These are phyloP conservation scores for Tachypleus tridentatus DNA, from an alignment of 1,140 invertebrate genomes.

Conservation along the genomic window DNA sequence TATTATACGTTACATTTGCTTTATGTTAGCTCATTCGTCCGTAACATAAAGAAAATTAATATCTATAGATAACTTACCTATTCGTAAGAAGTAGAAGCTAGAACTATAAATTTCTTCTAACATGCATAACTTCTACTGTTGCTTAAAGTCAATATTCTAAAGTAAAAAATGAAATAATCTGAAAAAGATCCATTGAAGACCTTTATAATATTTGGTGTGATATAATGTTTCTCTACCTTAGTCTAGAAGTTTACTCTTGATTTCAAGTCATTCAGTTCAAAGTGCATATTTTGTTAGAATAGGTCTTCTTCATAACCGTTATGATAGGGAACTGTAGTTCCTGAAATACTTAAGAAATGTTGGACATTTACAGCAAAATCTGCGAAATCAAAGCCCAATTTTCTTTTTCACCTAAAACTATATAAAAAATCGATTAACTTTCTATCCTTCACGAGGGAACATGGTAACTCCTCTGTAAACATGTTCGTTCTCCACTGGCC, in stretches of 20 bases:
- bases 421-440: slow-evolving; percentile 65
- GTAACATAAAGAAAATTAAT: no score
- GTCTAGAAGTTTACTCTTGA: slow-evolving; percentile 51
- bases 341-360: slow-evolving; percentile 45
- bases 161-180: no score
- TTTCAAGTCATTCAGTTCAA: slow-evolving; percentile 59
- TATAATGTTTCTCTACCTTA: no score
- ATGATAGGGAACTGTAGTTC: slow-evolving; percentile 56
- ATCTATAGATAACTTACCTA: no score
- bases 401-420: slow-evolving; percentile 64
- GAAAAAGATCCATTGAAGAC: no score
- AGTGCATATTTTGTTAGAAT: slow-evolving; percentile 56
- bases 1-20: no score
- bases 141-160: no score
- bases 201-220: no score
- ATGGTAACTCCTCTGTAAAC: slow-evolving; percentile 55
- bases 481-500: slow-evolving; percentile 77
- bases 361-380: slow-evolving; percentile 69
- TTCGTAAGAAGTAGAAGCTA: no score
- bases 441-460: slow-evolving; percentile 52
- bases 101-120: no score
- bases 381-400: slow-evolving; percentile 86
- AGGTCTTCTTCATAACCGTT: slow-evolving; percentile 74
- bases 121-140: no score
- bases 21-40: no score